Evolutionary conservation across 1,140 invertebrate species (phyloP), one percentile per base, ranked within the genome.

Genomic region (Vollenhovia emeryi): DNA sequence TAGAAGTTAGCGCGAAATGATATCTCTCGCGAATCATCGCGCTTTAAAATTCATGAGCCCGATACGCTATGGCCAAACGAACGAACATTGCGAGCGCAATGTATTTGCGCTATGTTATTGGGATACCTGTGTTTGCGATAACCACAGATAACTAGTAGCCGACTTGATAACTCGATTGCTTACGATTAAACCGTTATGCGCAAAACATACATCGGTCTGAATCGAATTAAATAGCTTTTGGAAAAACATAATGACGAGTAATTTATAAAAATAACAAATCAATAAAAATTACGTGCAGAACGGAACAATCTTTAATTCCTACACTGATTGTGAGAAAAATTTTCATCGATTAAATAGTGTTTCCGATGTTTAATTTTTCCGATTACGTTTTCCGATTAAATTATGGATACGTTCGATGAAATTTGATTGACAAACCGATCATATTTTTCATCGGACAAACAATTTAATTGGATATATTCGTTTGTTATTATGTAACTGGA

Each of bases 41-140:
- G 36, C 78, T 82, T 82, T 82, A 82, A 82, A 82, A 82, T 82
- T 82, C 78, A 82, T 82, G 78, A 82, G 66, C 50, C 21, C 50
- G 64, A 69, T 80, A 71, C n/a, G 76, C 13, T 64, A 66, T 24
- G 50, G 59, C 30, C 48, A n/a, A 33, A 27, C 48, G 24, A 55
- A 71, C 33, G n/a, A 15, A n/a, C 36, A 79, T 55, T 69, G 78
- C 48, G 45, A 68, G 15, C 45, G 48, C 21, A 13, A 55, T 69
- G 24, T 82, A 73, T 82, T 82, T 73, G 50, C 66, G 24, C 50
- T 36, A 73, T 13, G 24, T 57, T 71, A 71, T 48, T 62, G 64
- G 64, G 24, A 45, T 82, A 57, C 69, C 66, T 71, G 24, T 82
- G 6, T 71, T 73, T 73, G 66, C 78, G 64, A 55, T 30, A 73